Percentiles rank a stretch among this genome's conserved stretches.
phyloP scores from a whole-genome alignment of 1,140 invertebrate genomes.

The Hesperophylax magnus region DNA sequence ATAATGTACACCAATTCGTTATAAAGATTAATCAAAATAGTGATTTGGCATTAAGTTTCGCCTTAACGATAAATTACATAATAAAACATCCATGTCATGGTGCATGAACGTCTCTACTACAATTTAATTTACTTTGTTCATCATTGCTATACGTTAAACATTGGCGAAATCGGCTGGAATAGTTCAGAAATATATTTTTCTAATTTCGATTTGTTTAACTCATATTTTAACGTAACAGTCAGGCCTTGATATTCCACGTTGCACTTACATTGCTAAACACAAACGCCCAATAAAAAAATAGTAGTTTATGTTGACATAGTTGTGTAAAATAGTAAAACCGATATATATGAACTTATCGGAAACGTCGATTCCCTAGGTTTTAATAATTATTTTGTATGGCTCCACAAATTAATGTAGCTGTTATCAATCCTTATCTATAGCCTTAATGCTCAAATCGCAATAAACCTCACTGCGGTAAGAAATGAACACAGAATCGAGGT shows the following conservation, averaged over 20 bases:
- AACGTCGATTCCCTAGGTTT: background rate
- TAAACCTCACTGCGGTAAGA: constrained; percentile 38
- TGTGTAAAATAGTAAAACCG: constrained; percentile 6
- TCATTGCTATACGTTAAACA: no score
- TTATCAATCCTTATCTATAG: constrained; percentile 49
- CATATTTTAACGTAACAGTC: no score
- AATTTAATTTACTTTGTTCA: no score
- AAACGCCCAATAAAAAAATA: background rate
- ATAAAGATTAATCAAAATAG: no score
- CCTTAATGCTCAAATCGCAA: constrained; percentile 48
- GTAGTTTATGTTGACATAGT: constrained; percentile 23
- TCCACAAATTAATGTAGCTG: background rate
- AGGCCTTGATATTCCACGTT: background rate
- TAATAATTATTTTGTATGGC: background rate
- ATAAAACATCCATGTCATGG: no score
- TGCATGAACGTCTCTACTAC: no score
- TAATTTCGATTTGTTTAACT: no score
- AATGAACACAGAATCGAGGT: constrained; percentile 48
- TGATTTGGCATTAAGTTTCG: no score
- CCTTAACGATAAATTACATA: no score
- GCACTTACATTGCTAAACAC: background rate
- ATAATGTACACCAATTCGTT: no score
- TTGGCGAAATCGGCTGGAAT: no score
- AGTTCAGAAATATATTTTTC: no score
- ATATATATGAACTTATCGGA: constrained; percentile 4